Percentiles rank a stretch among this genome's conserved stretches.
Conservation (phyloP, 2,888 invertebrate species). For the Tenthredo mesomela region DNA sequence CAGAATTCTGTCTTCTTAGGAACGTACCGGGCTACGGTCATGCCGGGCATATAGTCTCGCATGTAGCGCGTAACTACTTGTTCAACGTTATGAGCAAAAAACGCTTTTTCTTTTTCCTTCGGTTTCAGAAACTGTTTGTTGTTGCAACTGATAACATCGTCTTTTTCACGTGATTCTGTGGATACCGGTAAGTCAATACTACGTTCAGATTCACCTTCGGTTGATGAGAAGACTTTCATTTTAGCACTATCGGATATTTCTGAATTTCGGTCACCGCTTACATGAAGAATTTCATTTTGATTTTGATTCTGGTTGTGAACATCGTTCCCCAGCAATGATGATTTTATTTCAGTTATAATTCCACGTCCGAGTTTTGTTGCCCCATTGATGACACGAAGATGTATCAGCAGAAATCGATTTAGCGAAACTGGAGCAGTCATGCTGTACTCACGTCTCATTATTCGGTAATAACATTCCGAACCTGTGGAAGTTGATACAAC, state of each 20-base stretch:
- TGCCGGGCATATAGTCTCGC: neutral
- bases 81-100: too few relatives aligned
- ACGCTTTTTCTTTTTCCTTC: too few relatives aligned
- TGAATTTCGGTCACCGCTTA: too few relatives aligned
- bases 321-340: neutral
- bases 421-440: slow-evolving; percentile 4
- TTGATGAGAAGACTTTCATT: too few relatives aligned
- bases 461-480: slow-evolving; percentile 50
- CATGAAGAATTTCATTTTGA: too few relatives aligned
- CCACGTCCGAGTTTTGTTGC: slow-evolving; percentile 22
- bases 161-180: too few relatives aligned
- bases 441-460: slow-evolving; percentile 36
- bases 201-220: too few relatives aligned
- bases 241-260: too few relatives aligned
- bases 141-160: too few relatives aligned
- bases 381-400: slow-evolving; percentile 11
- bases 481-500: slow-evolving; percentile 46
- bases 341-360: slow-evolving; percentile 2
- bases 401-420: slow-evolving; percentile 1
- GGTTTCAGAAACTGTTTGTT: too few relatives aligned
- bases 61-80: neutral
- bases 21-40: neutral
- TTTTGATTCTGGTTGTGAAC: too few relatives aligned
- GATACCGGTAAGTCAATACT: too few relatives aligned
- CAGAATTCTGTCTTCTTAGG: neutral